Percentiles rank a stretch among this genome's conserved stretches.
phyloP scores from a whole-genome alignment of 2,797 vertebrate species.

The Neopelma chrysocephalum region DNA sequence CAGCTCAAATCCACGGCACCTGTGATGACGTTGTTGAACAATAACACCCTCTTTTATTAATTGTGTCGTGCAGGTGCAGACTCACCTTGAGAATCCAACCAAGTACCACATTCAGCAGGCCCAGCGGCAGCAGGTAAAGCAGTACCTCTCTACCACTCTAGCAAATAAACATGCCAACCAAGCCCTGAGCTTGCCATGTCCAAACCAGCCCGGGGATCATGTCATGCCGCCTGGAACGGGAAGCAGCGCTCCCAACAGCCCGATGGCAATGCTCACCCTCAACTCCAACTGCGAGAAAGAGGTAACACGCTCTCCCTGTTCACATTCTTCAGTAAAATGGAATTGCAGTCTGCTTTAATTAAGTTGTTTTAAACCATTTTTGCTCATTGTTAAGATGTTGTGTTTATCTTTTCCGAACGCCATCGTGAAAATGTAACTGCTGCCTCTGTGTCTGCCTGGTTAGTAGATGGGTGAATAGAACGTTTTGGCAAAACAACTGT shows the following conservation, averaged over 20 bases:
- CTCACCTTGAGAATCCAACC: conserved; percentile 93
- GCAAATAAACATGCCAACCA: conserved; percentile 90
- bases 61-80: conserved; percentile 84
- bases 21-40: fast-evolving
- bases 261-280: conserved; percentile 96
- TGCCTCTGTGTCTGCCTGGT: background rate
- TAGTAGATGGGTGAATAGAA: background rate
- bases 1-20: background rate
- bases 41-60: background rate
- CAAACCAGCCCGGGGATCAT: conserved; percentile 92
- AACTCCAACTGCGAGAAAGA: conserved; percentile 98
- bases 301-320: conserved; percentile 73
- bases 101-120: conserved; percentile 97
- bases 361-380: background rate
- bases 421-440: background rate
- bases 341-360: background rate
- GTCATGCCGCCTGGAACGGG: conserved; percentile 92
- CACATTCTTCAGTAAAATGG: background rate
- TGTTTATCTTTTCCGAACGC: background rate
- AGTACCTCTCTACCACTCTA: conserved; percentile 93
- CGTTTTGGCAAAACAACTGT: background rate
- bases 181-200: conserved; percentile 92
- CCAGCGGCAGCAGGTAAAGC: conserved; percentile 96
- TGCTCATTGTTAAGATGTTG: background rate
- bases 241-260: conserved; percentile 96